Percentiles rank a stretch among this genome's conserved stretches.
Conservation (phyloP, 2,113 vertebrate species). For the Elaphurus davidianus region DNA sequence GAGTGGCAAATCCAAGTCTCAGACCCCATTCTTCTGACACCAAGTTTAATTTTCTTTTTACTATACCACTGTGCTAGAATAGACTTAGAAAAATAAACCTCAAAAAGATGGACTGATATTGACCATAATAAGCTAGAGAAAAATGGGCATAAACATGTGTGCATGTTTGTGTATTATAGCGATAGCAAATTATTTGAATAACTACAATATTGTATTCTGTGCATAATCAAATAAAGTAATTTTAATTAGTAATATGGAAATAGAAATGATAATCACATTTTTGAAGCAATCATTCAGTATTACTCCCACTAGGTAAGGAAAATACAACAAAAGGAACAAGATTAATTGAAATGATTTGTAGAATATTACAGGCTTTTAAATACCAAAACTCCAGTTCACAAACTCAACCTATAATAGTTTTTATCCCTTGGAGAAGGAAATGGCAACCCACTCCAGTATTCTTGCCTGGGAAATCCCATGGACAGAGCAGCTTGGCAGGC, state of each 20-base stretch:
- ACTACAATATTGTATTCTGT: neutral
- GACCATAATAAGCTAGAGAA: neutral
- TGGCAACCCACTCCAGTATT: neutral
- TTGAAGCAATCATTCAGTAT: neutral
- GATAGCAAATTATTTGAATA: neutral
- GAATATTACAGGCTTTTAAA: neutral
- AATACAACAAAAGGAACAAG: neutral
- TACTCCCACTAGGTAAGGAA: neutral
- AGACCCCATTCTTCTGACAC: neutral
- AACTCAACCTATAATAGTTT: neutral
- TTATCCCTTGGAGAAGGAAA: neutral
- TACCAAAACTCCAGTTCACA: neutral
- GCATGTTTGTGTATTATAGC: neutral
- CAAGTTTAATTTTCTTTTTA: slow-evolving; percentile 30
- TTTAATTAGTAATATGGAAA: neutral
- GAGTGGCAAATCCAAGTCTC: neutral
- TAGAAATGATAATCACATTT: neutral
- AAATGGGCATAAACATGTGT: neutral
- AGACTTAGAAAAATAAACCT: slow-evolving; percentile 20
- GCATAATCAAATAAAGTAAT: neutral
- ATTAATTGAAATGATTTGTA: neutral
- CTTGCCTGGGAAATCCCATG: neutral
- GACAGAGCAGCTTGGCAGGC: neutral
- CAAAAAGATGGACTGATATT: neutral
- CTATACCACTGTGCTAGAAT: neutral